These are phyloP conservation scores for Anthopleura sola DNA, from an alignment of 64 coral and sea anemone genomes.

Conservation along the genomic window DNA sequence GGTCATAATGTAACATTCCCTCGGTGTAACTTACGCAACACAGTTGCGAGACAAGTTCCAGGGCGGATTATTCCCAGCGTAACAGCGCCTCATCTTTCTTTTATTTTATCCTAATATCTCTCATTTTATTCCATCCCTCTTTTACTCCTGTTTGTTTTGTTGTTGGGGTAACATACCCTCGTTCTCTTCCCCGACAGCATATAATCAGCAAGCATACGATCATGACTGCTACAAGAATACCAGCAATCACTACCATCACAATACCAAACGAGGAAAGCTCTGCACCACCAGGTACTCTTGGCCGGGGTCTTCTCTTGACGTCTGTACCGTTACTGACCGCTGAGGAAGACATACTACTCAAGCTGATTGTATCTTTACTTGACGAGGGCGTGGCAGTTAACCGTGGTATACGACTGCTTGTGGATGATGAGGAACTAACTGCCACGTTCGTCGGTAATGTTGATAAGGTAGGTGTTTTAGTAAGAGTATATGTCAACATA, in stretches of 20 bases:
- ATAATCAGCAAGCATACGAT: neutral
- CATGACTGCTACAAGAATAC: neutral
- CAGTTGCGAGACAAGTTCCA: no score
- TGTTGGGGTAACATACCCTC: neutral
- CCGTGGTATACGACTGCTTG: neutral
- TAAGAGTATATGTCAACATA: neutral
- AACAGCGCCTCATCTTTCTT: no score
- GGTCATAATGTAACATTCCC: no score
- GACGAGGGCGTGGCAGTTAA: neutral
- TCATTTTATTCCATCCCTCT: neutral
- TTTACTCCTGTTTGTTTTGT: neutral
- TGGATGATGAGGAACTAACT: neutral
- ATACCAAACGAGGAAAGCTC: constrained; percentile 20
- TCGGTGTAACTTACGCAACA: no score
- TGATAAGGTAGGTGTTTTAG: neutral
- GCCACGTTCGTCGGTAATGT: neutral
- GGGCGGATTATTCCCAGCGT: no score
- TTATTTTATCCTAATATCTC: no score
- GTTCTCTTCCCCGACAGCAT: constrained; percentile 18
- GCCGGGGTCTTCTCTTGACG: neutral
- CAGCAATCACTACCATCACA: constrained; percentile 6
- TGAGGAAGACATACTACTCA: neutral
- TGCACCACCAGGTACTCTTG: neutral
- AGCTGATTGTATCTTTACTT: neutral
- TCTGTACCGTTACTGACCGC: neutral